Evolutionary conservation across 2,888 invertebrate species (phyloP), one percentile per base, ranked within the genome.

Genomic region (Drosophila kambysellisi): DNA sequence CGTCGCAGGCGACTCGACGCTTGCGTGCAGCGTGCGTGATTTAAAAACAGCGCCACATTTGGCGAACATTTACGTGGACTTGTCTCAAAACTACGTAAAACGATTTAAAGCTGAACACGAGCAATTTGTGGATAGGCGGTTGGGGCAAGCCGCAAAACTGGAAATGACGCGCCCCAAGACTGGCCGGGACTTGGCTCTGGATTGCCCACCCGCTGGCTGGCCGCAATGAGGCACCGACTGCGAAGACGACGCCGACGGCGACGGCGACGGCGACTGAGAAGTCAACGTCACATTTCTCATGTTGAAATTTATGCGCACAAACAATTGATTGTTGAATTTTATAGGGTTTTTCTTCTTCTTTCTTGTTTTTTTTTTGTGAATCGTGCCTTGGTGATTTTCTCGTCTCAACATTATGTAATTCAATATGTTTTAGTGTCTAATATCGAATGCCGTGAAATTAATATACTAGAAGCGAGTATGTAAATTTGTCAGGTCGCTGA

Each of bases 21-120:
- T 89, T 89, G 86, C 91, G 89, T 78, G 74, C 76, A 60, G 75
- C 75, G 67, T 79, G 81, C 81, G 86, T 87, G 91, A 87, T 91
- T 87, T 91, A 91, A 90, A 91, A 87, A 87, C 86, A 91, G 86
- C 86, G 90, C 85, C 85, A 86, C 85, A 86, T 86, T 86, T 86
- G 85, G 85, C 85, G 64, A 87, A 89, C 85, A 87, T 87, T 88
- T 87, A 87, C 82, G 82, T 72, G 84, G 79, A 85, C 77, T 85
- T 88, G 84, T 88, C 84, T 83, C 76, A 76, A 76, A 81, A 79
- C 82, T 81, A 85, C 89, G 89, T 85, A 88, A 85, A 85, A 89
- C 85, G 85, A 89, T 86, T 86, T 89, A 89, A 87, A 77, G 76
- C 88, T 82, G 87, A 86, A 86, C 85, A 86, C 85, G 89, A 86